Base-by-base conservation (phyloP, 1,140 invertebrate genomes). In the Tetragonula clypearis region DNA sequence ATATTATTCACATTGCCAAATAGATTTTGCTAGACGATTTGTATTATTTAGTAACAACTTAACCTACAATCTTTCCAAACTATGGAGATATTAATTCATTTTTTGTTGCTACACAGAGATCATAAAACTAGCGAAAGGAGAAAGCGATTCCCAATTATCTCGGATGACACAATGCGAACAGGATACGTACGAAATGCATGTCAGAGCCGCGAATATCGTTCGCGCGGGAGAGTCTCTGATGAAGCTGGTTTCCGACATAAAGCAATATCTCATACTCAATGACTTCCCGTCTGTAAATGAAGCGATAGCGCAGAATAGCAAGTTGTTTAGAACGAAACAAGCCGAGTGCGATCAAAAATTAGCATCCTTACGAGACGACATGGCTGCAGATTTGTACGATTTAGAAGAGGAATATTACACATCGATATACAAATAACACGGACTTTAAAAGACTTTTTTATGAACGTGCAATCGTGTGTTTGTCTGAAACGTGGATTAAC, bases 361-460 rank as follows among this genome's bases (percentile, higher is more conserved):
- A 23, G 98, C 98, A 96, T 97, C 97, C 55, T 93, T 99, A 30
- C 93, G 98, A 80, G 99, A 99, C 94, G 99, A 99, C 92, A 98
- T 99, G 96, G 98, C 98, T 55, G 97, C 98, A 72, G 98, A 99
- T 95, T 95, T 99, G 0, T 99, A 98, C 95, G 99, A 99, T 95
- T 95, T 99, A 65, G 99, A 99, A 96, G 98, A 99, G 95, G 99
- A 99, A 96, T 99, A 99, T 95, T 99, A 99, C 93, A 99, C 98
- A 11, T 99, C 98, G 86, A 97, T 98, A 90, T 99, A 98, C 94
- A 99, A 99, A 95, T 97, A 94, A 95, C 78, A 83, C 3, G 19
- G 60, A 49, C 58, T 68, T 79, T 49, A 56, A 71, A 56, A 71
- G 26, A 19, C 23, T 21, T 72, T 49, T 4, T 55, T 17, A 53